Conservation (phyloP, 2,113 vertebrate genomes). For the Rhadina sibilatrix region DNA sequence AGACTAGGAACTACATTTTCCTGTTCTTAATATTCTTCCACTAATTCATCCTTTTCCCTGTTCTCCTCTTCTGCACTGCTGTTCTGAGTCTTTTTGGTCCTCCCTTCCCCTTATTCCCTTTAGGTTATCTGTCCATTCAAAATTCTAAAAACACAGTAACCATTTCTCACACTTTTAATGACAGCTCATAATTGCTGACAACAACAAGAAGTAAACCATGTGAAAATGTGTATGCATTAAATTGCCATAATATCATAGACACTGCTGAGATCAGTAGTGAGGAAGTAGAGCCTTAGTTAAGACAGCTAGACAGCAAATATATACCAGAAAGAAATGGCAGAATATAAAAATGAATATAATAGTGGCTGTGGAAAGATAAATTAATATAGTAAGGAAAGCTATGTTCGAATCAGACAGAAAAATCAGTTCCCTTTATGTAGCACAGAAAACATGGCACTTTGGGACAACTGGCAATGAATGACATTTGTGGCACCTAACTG, state of each 20-base stretch:
- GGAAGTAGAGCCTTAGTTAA: neutral
- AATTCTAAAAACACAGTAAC: neutral
- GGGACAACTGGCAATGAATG: neutral
- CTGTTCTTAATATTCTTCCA: neutral
- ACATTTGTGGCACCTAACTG: neutral
- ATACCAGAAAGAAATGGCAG: neutral
- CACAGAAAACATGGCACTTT: neutral
- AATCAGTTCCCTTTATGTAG: neutral
- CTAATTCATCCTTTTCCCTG: neutral
- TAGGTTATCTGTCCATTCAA: neutral
- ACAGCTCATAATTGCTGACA: constrained; percentile 21
- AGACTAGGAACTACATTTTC: neutral
- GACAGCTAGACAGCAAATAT: neutral
- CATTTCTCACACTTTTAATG: neutral
- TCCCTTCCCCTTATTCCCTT: neutral
- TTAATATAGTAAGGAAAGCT: neutral
- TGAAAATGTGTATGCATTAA: neutral
- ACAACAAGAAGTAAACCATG: neutral
- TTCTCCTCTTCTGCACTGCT: neutral
- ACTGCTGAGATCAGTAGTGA: neutral
- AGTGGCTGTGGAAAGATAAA: neutral
- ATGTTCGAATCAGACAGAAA: neutral
- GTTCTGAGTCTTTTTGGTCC: neutral
- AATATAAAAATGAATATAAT: neutral
- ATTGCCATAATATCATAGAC: constrained; percentile 1